Conservation (phyloP, 2,113 vertebrate genomes). For the Callospermophilus lateralis region DNA sequence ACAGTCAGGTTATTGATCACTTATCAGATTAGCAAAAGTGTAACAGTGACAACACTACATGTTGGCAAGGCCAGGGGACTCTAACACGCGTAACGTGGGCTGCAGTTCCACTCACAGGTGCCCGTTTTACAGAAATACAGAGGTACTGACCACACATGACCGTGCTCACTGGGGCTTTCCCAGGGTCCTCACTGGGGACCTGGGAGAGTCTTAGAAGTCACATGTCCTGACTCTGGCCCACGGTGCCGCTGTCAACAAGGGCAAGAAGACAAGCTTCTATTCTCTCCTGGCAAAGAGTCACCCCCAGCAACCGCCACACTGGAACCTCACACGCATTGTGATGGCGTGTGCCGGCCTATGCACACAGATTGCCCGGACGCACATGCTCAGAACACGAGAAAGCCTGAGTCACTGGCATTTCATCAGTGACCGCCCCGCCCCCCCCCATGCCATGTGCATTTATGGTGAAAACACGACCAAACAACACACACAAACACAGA, state of each 20-base stretch:
- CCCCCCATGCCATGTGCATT: fast-evolving
- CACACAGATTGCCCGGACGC: fast-evolving
- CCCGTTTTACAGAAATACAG: background rate
- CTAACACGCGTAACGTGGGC: no score
- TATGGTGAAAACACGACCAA: fast-evolving
- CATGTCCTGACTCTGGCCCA: fast-evolving
- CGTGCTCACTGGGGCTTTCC: fast-evolving
- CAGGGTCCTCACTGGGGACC: fast-evolving
- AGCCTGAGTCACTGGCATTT: no score
- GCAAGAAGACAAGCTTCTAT: fast-evolving
- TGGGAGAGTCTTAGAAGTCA: fast-evolving
- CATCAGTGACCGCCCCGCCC: fast-evolving
- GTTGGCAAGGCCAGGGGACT: background rate
- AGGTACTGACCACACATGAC: no score
- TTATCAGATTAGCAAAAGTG: background rate
- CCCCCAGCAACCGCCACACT: fast-evolving
- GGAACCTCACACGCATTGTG: fast-evolving
- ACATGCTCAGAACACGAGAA: fast-evolving
- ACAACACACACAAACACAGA: no score
- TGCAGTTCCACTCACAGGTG: background rate
- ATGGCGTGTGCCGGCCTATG: fast-evolving
- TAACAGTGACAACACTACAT: fast-evolving
- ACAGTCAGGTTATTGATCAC: fast-evolving
- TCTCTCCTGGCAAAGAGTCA: background rate
- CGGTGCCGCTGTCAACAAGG: fast-evolving